Percentiles rank a stretch among this genome's conserved stretches.
phyloP scores from a whole-genome alignment of 2,888 invertebrate genomes.

The Margaritifera margaritifera region DNA sequence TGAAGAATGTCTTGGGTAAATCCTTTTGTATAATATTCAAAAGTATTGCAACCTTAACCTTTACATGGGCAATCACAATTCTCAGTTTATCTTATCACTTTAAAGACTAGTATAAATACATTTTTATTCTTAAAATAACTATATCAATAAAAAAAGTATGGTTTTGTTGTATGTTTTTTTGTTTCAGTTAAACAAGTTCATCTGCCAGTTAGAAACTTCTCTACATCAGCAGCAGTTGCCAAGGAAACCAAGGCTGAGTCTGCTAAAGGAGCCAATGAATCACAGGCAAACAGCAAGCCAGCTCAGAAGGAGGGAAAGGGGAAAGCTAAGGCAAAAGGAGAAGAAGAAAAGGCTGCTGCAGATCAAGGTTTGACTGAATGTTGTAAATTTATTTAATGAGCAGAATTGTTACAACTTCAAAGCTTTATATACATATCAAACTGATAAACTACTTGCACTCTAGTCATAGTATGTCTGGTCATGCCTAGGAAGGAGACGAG shows the following conservation, averaged over 20 bases:
- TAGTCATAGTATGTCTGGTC: no score
- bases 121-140: neutral
- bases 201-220: constrained; percentile 38
- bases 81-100: no score
- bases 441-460: neutral
- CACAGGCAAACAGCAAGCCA: neutral
- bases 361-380: constrained; percentile 13
- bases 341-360: constrained; percentile 26
- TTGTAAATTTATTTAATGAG: neutral
- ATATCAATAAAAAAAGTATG: neutral
- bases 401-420: no score
- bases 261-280: constrained; percentile 12
- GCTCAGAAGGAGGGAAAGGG: constrained; percentile 12
- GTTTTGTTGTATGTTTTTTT: constrained; percentile 1
- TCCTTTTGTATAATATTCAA: no score
- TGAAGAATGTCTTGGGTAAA: no score
- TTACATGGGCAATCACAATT: no score
- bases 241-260: constrained; percentile 6
- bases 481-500: no score
- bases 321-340: constrained; percentile 16
- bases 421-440: neutral
- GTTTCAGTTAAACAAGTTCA: constrained; percentile 55
- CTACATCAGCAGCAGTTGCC: constrained; percentile 4
- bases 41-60: no score
- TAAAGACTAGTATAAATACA: neutral